phyloP scores from a whole-genome alignment of 2,797 vertebrate species.

The Amblyraja radiata region DNA sequence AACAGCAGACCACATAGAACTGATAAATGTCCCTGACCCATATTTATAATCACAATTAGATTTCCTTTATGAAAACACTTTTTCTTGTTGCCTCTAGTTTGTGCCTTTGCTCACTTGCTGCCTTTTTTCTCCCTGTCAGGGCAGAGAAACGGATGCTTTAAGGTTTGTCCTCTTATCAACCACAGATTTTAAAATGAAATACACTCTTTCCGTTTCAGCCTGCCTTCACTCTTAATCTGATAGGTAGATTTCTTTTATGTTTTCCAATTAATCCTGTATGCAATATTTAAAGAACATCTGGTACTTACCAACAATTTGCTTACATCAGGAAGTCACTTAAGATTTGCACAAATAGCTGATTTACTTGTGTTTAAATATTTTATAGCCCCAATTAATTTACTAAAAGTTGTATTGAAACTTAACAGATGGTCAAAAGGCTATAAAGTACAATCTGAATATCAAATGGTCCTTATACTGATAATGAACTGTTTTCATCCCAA shows the following conservation, averaged over 20 bases:
- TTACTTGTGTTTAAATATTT: neutral
- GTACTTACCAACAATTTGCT: conserved; percentile 19
- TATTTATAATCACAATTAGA: neutral
- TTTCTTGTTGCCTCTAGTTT: neutral
- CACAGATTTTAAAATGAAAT: neutral
- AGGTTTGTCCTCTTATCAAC: neutral
- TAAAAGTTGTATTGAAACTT: neutral
- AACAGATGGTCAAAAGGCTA: conserved; percentile 22
- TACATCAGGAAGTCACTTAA: neutral
- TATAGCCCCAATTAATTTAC: neutral
- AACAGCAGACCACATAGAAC: neutral
- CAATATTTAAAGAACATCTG: neutral
- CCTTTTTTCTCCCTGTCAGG: neutral
- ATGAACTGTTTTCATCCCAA: neutral
- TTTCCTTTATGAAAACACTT: neutral
- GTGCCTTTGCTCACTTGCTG: neutral
- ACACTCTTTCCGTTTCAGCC: no score
- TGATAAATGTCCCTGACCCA: neutral
- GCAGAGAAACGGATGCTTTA: neutral
- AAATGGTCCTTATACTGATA: neutral
- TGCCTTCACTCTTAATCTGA: neutral
- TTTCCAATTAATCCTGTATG: neutral
- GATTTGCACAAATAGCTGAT: conserved; percentile 2
- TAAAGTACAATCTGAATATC: neutral
- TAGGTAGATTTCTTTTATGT: neutral